Base-by-base conservation (phyloP, 2,888 invertebrate species). In the Mythimna pallens region DNA sequence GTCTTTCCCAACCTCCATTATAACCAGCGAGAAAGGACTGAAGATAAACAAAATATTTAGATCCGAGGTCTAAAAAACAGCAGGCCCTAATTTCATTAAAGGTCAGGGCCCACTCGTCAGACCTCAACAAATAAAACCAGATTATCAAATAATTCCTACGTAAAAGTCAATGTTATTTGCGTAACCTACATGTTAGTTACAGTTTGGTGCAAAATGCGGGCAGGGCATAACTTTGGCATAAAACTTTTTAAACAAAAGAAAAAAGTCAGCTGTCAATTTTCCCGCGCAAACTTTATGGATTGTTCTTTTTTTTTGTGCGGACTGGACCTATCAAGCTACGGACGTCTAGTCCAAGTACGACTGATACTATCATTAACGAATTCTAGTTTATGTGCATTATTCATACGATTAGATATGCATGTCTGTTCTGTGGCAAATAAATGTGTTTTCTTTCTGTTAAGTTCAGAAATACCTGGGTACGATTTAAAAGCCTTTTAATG, bases 121-220 rank as follows among this genome's bases (percentile, higher is more conserved):
- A 66, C 69, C 69, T 80, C 25, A 58, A 67, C 73, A 77, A 80
- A 80, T 78, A 80, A 75, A 79, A 70, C 61, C 58, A 62, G 65
- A 64, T 72, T 76, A 72, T 62, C 58, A 70, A 73, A 77, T 73
- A 62, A 81, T 69, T 61, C 10, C 47, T 68, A 43, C 36, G 40
- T 40, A 55, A 65, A 77, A 65, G 57, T 54, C 57, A n/a, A 50
- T 81, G 66, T 67, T 67, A 69, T 70, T 73, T 55, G 54, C 47
- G 40, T 81, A 64, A 61, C 47, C 22, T 50, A 3, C 3, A 30
- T 3, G 30, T 47, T 0, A 47, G 47, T 43, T n/a, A 62, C 55
- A 52, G 50, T 65, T 65, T 72, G 50, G 43, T 43, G 5, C 22
- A 55, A 72, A 43, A 22, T 61, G 30, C 36, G 40, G n/a, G 22